A percentile compares a stretch with the other conserved stretches of the same genome.
Conservation (phyloP, 1,140 invertebrate species). For the Zaprionus lachaisei region DNA sequence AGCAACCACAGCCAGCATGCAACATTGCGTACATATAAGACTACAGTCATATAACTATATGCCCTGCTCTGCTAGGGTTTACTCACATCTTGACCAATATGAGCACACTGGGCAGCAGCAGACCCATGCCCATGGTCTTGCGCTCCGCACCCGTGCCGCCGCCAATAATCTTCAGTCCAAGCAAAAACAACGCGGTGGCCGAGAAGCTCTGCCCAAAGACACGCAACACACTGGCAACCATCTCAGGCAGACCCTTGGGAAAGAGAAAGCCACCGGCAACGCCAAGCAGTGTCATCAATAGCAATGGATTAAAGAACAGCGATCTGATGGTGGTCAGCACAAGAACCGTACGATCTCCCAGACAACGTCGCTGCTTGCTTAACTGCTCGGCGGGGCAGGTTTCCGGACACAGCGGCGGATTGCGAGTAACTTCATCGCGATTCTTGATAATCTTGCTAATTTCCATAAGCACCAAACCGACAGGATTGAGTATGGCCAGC, state of each 20-base stretch:
- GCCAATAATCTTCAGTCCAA: conserved; percentile 97
- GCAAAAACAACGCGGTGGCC: conserved; percentile 94
- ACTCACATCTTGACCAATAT: conserved; percentile 94
- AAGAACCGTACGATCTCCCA: conserved; percentile 82
- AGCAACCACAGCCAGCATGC: too few species aligned
- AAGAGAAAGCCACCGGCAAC: conserved; percentile 94
- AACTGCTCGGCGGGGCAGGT: conserved; percentile 78
- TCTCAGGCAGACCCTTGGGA: conserved; percentile 90
- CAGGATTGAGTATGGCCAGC: conserved; percentile 95
- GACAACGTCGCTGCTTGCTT: conserved; percentile 63
- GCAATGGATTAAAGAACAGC: conserved; percentile 94
- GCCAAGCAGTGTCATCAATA: conserved; percentile 97
- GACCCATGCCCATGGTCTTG: conserved; percentile 57
- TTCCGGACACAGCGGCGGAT: conserved; percentile 71
- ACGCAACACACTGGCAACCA: conserved; percentile 91
- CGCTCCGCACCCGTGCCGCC: conserved; percentile 89
- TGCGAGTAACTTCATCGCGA: conserved; percentile 67
- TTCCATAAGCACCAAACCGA: conserved; percentile 96
- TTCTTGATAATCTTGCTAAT: conserved; percentile 88
- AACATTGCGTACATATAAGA: too few species aligned
- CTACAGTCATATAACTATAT: not conserved
- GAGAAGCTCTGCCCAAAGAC: conserved; percentile 95
- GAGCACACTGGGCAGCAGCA: conserved; percentile 92
- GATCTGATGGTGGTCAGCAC: conserved; percentile 87
- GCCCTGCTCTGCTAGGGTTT: rapidly evolving